Base-by-base conservation (phyloP, 2,888 invertebrate species). In the Fissipunctia ypsillon region DNA sequence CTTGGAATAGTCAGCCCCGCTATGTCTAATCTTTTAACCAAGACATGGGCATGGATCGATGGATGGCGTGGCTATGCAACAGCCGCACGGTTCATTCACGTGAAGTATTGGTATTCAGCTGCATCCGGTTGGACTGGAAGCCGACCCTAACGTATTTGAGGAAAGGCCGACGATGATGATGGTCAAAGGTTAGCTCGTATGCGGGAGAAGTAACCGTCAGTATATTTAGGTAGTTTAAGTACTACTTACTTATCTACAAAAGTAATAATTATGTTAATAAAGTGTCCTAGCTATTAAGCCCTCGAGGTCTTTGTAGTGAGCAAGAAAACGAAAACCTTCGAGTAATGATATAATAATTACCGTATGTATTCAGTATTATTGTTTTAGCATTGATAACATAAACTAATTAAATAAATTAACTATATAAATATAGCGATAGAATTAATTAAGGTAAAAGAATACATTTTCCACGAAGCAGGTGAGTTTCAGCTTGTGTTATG, bases 311-410 rank as follows among this genome's bases (percentile, higher is more conserved):
- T 22, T 12, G 19, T 3, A 43, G 0, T 41, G 28, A 45, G 45
- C 78, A 79, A 79, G 75, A 79, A 79, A 66, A 80, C 61, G 4
- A 19, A 68, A 60, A 70, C 80, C 80, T 75, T 80, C 54, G 0
- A 14, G 31, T 80, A 75, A 79, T 63, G 69, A 66, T 54, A 45
- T 48, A 66, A 80, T 79, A 80, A 80, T 75, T 48, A 69, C 57
- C 25, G 7, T 31, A 41, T 9, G 7, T 60, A 28, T 43, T 56
- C 43, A 41, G 3, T 56, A 35, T 50, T 54, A 73, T 64, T 59
- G 59, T 57, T 50, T 50, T 67, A 35, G 12, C 52, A 73, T 64
- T 59, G 31, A 48, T 45, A 12, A 70, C 43, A 54, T 60, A 54
- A 38, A 48, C 1, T 45, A 52, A 38, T 43, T 28, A 41, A 48